Base-by-base conservation (phyloP, 2,797 vertebrate species). In the Delichon dasypus region DNA sequence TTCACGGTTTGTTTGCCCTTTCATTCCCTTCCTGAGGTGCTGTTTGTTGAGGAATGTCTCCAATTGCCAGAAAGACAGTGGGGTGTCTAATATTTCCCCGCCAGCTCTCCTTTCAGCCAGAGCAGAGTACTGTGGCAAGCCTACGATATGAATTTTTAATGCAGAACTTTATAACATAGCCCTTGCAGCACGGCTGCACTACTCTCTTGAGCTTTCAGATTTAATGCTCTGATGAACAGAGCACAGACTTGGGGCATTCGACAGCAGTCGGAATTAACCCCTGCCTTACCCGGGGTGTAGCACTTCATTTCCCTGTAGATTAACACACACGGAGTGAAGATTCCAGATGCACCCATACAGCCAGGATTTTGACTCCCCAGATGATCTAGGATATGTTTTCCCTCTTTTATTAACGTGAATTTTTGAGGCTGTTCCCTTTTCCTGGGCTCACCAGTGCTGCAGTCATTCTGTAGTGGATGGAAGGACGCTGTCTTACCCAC, bases 91-190 rank as follows among this genome's bases (percentile, higher is more conserved):
- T 97, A 94, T 97, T 97, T 97, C 97, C 97, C 97, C 84, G 64
- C 88, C 97, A 97, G 97, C 98, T 98, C 98, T 98, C 97, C 94
- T 96, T 97, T 96, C 94, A 97, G 97, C 94, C 98, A 97, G 97
- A 96, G 97, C 98, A 96, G 96, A 97, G 98, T 97, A 96, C 93
- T 97, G 96, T 96, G 96, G 97, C 97, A 81, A 98, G 98, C 98
- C 97, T 97, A 95, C 88, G 64, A 97, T 96, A 97, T 98, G 98
- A 98, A 98, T 98, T 98, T 98, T 98, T 98, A 98, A 98, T 98
- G 98, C 96, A 97, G 95, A 96, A 96, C 98, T 98, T 98, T 98
- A 97, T 97, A 97, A 97, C 97, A 95, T 93, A 89, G 92, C 97
- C 97, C 97, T 97, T 92, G 97, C 97, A 97, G 97, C 97, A 95